Evolutionary conservation across 2,797 vertebrate species (phyloP), one percentile per base, ranked within the genome.

Genomic region (Hylomyscus alleni): DNA sequence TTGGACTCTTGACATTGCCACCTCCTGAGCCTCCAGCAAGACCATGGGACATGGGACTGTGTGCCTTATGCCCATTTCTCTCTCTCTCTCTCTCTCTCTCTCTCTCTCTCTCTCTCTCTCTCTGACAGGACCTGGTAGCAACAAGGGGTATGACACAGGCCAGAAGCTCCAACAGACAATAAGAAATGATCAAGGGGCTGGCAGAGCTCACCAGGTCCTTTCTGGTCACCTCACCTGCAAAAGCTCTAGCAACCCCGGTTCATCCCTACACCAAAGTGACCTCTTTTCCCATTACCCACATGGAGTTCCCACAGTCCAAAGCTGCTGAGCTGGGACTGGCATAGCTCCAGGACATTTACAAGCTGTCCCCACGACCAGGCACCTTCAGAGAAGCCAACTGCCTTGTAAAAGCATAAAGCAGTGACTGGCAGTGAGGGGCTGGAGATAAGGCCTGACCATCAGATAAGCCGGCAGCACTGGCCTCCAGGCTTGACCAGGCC

Each of bases 401-500:
- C 65, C 89, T 86, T 56, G 83, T 98, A 98, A 98, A 97, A 67
- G 85, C 97, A 97, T 98, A 97, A 98, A 98, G 96, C 97, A 94
- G 98, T 97, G 96, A 98, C 98, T 97, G 98, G 98, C 98, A 94
- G 98, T 95, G 98, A 98, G 98, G 98, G 97, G 65, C 88, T 17
- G 90, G 34, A 98, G 98, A 98, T 98, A 98, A 98, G 96, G 93
- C 83, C 50, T 90, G 82, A 96, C 96, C 95, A 84, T 54, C 94
- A 84, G 94, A 97, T 98, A 95, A 97, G 96, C 90, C 83, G 26
- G 19, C 24, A 1, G 90, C 15, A 31, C 92, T 1, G 17, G 93
- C 52, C 94, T 90, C 76, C 52, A 34, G 95, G 69, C 80, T 89
- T 17, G 13, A 52, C 75, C 50, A 29, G 94, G 80, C 81, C 81